Evolutionary conservation across 2,888 invertebrate species (phyloP), one percentile per base, ranked within the genome.

Genomic region (Lamellibrachia columna): DNA sequence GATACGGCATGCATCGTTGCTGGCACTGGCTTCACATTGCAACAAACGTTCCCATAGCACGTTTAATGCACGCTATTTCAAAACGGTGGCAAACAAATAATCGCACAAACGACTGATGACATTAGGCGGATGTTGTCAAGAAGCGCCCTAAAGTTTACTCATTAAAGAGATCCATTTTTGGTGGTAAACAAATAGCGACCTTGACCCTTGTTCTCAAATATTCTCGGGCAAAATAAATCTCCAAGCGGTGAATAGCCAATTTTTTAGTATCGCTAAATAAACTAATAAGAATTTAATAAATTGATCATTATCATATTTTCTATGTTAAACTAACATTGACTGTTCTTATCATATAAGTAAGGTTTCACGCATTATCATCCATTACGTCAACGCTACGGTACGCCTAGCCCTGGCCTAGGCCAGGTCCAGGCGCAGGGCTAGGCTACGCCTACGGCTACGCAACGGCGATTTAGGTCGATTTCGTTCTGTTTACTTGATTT

Each of bases 101-200:
- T 75, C 75, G 75, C 75, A 75, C 75, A 75, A 11, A 75, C 75
- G 75, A n/a, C 75, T 75, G 22, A 15, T 75, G 75, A 75, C 75
- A 75, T 22, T 22, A n/a, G 6, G 75, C 75, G 75, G 75, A 75
- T 75, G 75, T 75, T 75, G 75, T 22, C 75, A 75, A 75, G 22
- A 22, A n/a, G 75, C 15, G 22, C 75, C 75, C 75, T 75, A 22
- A 75, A 75, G n/a, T 75, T 75, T n/a, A 75, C 75, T 75, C 75
- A 22, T 75, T 75, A 75, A n/a, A 75, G 75, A 15, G 75, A 75
- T 75, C n/a, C 75, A 1, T 75, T 75, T 40, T 75, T 75, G 75
- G n/a, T 75, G 75, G 75, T 75, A 75, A 75, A 75, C 75, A 75
- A 75, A n/a, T 22, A 75, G 75, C 75, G 75, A 75, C 75, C 75